Base-by-base conservation (phyloP, 1,140 invertebrate species). In the Sarcophaga bullata region DNA sequence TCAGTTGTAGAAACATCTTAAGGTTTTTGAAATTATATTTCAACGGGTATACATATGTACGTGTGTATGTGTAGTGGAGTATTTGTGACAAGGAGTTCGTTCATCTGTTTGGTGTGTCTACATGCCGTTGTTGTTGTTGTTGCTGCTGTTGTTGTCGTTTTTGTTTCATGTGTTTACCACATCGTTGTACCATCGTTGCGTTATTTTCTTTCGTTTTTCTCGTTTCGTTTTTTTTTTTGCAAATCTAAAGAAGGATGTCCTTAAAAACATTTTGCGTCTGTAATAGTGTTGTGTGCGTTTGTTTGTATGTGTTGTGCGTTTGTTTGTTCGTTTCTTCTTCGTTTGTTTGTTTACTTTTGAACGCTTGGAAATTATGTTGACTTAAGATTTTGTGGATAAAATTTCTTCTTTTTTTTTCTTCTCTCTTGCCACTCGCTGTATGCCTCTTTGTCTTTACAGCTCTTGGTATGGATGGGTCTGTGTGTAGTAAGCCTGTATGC, bases 301-400 rank as follows among this genome's bases (percentile, higher is more conserved):
- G 25, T 37, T 37, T 37, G 25, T 37, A 37, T 37, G 25, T 37
- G 25, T 37, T 37, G 25, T 37, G 1, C 25, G 4, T 1, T 37
- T 37, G 25, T 37, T 37, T 37, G 25, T 37, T 37, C 25, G 25
- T 37, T 37, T 37, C 25, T 37, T 37, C 25, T 37, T 37, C 25
- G 25, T 37, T 37, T 37, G 25, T 37, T 37, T 68, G n/a, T 58
- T 76, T 76, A 47, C 19, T 78, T 78, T 78, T 78, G 75, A 78
- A 78, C 75, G 75, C 75, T 78, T 78, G 75, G 75, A 78, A 78
- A 78, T 78, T 78, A 78, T 78, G 75, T 78, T 78, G 50, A 78
- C 75, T 78, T 78, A 78, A 78, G 75, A 78, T 78, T 78, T 78
- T 78, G 48, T 50, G 75, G 75, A 78, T 78, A 78, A 78, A 8